Evolutionary conservation across 2,888 invertebrate species (phyloP).

Genomic region (Lepidochrysops patricia): DNA sequence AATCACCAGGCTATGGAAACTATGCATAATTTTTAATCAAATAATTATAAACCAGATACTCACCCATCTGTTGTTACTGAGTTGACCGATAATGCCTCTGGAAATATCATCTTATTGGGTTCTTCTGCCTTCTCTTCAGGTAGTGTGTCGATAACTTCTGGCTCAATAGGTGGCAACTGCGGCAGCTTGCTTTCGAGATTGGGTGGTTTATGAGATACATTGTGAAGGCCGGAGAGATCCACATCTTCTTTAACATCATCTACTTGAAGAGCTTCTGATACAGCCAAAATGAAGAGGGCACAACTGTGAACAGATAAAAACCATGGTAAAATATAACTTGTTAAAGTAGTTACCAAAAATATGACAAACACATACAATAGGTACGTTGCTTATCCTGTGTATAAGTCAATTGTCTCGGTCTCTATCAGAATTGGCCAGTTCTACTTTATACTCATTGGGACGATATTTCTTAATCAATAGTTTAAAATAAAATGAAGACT

Average conservation of each 20-base stretch:
- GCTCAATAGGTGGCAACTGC: constrained; percentile 14
- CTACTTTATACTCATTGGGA: background rate
- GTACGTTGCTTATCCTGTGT: background rate
- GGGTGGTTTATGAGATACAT: constrained; percentile 51
- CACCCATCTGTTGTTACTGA: constrained; percentile 74
- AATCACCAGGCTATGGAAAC: too few species aligned
- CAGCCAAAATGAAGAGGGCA: constrained; percentile 74
- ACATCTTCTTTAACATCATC: constrained; percentile 42
- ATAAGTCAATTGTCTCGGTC: background rate
- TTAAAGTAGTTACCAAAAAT: background rate
- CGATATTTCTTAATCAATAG: background rate
- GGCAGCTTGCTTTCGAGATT: constrained; percentile 26
- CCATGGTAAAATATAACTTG: constrained; percentile 7
- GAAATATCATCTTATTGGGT: constrained; percentile 58
- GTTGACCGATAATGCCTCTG: constrained; percentile 69
- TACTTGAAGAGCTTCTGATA: constrained; percentile 69
- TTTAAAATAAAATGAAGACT: constrained; percentile 22
- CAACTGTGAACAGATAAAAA: constrained; percentile 53
- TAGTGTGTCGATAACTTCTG: constrained; percentile 25
- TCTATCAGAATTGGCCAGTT: background rate
- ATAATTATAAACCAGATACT: too few species aligned
- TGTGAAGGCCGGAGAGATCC: constrained; percentile 59
- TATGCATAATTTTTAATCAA: too few species aligned
- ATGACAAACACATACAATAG: background rate
- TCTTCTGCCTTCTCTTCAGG: constrained; percentile 23